Conservation (phyloP, 2,797 vertebrate species). For the Acomys russatus region DNA sequence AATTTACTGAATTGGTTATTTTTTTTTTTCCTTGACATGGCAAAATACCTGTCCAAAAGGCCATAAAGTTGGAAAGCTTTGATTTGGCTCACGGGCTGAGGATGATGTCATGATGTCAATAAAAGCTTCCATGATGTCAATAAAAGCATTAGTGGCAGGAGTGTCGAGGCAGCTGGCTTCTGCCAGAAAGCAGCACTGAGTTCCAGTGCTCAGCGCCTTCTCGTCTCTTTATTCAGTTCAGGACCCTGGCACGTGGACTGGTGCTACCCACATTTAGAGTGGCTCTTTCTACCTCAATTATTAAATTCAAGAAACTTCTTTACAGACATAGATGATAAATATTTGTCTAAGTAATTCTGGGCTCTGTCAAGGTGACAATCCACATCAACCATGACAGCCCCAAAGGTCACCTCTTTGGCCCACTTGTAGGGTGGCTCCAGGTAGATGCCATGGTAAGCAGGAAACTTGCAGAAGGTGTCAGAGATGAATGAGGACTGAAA, state of each 20-base stretch:
- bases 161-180: background rate
- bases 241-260: background rate
- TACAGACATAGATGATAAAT: background rate
- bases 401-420: background rate
- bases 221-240: background rate
- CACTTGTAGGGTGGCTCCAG: background rate
- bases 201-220: background rate
- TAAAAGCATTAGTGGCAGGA: background rate
- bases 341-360: background rate
- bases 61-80: background rate
- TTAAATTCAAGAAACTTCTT: background rate
- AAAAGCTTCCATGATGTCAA: background rate
- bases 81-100: background rate
- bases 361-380: background rate
- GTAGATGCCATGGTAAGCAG: background rate
- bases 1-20: background rate
- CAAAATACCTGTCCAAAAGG: background rate
- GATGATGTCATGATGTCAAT: no score
- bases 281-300: background rate
- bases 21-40: background rate
- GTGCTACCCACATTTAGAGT: background rate
- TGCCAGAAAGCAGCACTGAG: background rate
- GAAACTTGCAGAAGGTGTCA: background rate
- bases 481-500: background rate
- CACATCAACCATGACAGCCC: background rate